Conservation (phyloP, 92 coral and sea anemone genomes). For the Heteractis magnifica region DNA sequence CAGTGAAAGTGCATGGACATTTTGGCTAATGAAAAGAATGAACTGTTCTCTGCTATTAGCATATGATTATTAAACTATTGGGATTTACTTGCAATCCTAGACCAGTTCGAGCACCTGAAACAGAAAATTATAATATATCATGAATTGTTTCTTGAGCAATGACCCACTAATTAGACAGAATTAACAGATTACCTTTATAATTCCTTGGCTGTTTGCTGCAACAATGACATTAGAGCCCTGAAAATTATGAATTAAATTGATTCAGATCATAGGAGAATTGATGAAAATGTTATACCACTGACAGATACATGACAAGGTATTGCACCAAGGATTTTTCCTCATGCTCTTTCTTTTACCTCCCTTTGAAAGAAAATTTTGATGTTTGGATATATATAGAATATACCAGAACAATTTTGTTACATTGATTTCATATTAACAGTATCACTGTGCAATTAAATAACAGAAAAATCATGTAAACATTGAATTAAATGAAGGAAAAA, state of each 20-base stretch:
- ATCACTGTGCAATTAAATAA: no score
- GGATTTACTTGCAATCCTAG: background rate
- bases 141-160: background rate
- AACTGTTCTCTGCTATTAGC: no score
- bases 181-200: slow-evolving; percentile 68
- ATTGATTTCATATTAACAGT: no score
- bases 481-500: background rate
- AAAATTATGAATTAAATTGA: background rate
- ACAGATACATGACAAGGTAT: no score
- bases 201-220: slow-evolving; percentile 98
- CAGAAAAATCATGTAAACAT: background rate
- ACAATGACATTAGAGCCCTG: slow-evolving; percentile 97
- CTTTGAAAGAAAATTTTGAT: no score
- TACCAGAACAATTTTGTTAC: no score
- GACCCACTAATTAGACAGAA: background rate
- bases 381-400: no score
- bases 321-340: no score
- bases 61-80: no score
- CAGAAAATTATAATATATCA: background rate
- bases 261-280: background rate
- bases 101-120: slow-evolving; percentile 67
- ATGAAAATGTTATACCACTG: background rate
- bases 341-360: no score
- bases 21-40: no score
- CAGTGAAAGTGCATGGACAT: no score